Percentiles rank a stretch among this genome's conserved stretches.
phyloP scores from a whole-genome alignment of 1,140 invertebrate genomes.

The Pogonomyrmex californicus region DNA sequence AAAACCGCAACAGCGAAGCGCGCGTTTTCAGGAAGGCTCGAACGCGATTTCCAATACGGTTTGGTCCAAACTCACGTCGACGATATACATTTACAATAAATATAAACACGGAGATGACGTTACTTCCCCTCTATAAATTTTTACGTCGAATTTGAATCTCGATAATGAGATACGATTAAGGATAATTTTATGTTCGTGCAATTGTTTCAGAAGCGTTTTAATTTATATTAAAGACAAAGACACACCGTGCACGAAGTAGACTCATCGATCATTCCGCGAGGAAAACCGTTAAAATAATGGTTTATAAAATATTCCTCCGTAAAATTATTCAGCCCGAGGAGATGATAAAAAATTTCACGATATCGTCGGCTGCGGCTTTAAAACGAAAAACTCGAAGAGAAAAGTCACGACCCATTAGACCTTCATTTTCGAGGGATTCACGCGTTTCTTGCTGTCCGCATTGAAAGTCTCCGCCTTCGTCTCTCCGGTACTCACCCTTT shows the following conservation, averaged over 20 bases:
- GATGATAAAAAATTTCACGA: not conserved
- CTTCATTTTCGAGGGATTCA: conserved; percentile 47
- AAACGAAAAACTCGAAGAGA: conserved; percentile 33
- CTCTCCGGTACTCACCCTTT: conserved; percentile 13
- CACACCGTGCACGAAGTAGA: not conserved
- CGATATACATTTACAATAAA: conserved; percentile 15
- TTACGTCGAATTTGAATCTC: not conserved
- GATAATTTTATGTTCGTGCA: not conserved
- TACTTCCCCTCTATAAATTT: not conserved
- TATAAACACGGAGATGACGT: not conserved
- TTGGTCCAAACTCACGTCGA: not conserved
- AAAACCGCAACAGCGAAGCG: conserved; percentile 44
- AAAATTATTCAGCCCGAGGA: not conserved
- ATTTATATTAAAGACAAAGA: not conserved
- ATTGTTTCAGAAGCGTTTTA: not conserved
- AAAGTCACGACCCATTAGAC: conserved; percentile 54
- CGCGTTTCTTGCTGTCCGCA: conserved; percentile 22
- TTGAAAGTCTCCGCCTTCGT: conserved; percentile 34
- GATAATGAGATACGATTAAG: not conserved
- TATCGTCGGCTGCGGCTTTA: conserved; percentile 3
- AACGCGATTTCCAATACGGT: conserved; percentile 31
- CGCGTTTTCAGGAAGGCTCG: conserved; percentile 31
- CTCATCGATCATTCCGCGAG: not conserved
- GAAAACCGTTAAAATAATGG: not conserved
- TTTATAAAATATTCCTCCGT: conserved; percentile 8